Percentiles rank a stretch among this genome's conserved stretches.
phyloP scores from a whole-genome alignment of 2,797 vertebrate genomes.

The Basileuterus tristriatus region DNA sequence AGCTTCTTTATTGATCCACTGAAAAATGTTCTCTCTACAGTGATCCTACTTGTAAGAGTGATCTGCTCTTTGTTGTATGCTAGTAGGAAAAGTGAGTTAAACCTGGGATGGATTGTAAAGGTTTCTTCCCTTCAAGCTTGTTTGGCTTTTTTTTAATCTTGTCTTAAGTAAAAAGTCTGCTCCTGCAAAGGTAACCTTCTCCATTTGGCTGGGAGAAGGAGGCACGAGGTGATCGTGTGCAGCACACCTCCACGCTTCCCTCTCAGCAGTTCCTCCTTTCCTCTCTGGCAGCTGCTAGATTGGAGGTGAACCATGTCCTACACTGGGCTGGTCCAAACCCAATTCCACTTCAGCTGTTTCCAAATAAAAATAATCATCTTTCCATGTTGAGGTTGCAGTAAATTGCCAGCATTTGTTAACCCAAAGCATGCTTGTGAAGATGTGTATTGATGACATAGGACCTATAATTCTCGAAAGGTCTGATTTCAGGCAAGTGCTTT shows the following conservation, averaged over 20 bases:
- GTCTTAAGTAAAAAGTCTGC: background rate
- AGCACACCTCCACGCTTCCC: background rate
- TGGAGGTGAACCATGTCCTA: background rate
- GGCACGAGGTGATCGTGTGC: fast-evolving
- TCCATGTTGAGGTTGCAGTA: background rate
- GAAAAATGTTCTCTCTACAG: background rate
- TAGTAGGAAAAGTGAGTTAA: background rate
- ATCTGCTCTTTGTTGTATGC: background rate
- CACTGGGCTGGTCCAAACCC: background rate
- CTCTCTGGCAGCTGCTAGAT: background rate
- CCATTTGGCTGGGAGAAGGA: background rate
- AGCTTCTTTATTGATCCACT: background rate
- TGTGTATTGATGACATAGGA: background rate
- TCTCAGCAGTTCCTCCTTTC: background rate
- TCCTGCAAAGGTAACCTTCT: background rate
- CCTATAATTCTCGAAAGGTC: background rate
- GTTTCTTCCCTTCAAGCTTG: background rate
- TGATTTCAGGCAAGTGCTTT: background rate
- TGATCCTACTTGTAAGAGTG: background rate
- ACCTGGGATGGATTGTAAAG: background rate
- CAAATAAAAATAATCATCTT: background rate
- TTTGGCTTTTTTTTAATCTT: background rate
- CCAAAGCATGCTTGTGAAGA: background rate
- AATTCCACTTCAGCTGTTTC: background rate
- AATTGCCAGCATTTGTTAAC: background rate